Evolutionary conservation across 2,888 invertebrate species (phyloP), one percentile per base, ranked within the genome.

Genomic region (Metacarcinus magister): DNA sequence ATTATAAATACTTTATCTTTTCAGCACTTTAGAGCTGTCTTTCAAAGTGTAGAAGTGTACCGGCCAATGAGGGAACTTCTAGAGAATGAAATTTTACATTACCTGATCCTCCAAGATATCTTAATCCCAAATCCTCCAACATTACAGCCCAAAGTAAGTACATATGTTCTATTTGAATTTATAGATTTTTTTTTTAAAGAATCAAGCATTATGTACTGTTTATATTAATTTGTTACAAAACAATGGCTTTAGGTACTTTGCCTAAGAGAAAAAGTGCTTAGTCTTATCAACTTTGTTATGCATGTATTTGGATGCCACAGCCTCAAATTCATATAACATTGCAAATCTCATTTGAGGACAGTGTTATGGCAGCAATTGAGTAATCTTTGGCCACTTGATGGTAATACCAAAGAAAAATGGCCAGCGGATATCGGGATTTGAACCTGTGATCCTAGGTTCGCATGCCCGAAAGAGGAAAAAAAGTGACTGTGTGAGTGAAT

Each of bases 11-110:
- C 75, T 43, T 60, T 23, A 16, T 54, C 19, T 87, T 90, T 82
- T 16, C 91, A 96, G 96, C 96, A 93, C 60, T 96, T 96, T 54
- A 96, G 93, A 44, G 44, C 96, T 32, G n/a, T 28, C n/a, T 82
- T 82, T 39, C 87, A 54, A 43, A 96, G 87, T n/a, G 28, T 93
- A n/a, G 96, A 96, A 43, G 89, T 96, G 4, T 96, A 92, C 87
- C 93, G 95, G 5, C 96, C 96, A 32, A 95, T 96, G 96, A 96
- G 96, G n/a, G 96, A 96, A 90, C 60, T 96, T 7, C 89, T 96
- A 7, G 87, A 95, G 5, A 87, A 95, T 96, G 96, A 96, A 95
- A 91, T 96, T 28, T 48, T 60, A 23, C 48, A 95, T 44, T 96
- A 95, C 60, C 43, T 96, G 16, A 10, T 87, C 32, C 48, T 95